phyloP scores from a whole-genome alignment of 2,888 invertebrate species.

The Hololepta plana region DNA sequence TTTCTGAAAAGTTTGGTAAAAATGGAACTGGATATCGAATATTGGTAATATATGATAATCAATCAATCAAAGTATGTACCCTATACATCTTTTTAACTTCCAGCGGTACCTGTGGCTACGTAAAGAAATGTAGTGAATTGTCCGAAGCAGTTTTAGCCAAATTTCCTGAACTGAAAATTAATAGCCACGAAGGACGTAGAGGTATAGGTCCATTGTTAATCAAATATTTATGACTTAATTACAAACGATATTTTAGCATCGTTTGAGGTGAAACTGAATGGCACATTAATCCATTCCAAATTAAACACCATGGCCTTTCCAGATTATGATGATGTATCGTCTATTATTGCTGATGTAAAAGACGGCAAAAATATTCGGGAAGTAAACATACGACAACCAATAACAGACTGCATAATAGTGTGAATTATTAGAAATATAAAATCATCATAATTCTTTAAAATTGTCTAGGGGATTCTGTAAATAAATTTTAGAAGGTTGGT shows the following conservation, averaged over 20 bases:
- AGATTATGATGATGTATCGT: slow-evolving; percentile 1
- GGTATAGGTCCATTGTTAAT: too few species aligned
- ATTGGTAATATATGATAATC: slow-evolving; percentile 1
- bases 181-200: slow-evolving; percentile 1
- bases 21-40: slow-evolving; percentile 1
- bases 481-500: too few species aligned
- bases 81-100: not conserved
- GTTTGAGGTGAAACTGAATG: slow-evolving; percentile 1
- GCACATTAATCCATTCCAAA: slow-evolving; percentile 1
- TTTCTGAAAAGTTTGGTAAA: too few species aligned
- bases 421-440: too few species aligned
- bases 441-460: too few species aligned
- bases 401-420: slow-evolving; percentile 1
- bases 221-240: too few species aligned
- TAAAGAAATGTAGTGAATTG: not conserved
- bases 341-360: not conserved
- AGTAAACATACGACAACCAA: not conserved
- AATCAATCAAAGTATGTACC: not conserved
- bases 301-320: slow-evolving; percentile 1
- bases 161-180: not conserved
- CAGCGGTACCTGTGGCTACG: slow-evolving; percentile 1
- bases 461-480: too few species aligned
- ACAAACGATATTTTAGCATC: slow-evolving; percentile 1
- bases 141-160: not conserved
- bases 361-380: not conserved